A percentile compares a stretch with the other conserved stretches of the same genome.
These are phyloP conservation scores for Blastobasis lacticolella DNA, from an alignment of 2,888 invertebrate species.

Conservation along the genomic window DNA sequence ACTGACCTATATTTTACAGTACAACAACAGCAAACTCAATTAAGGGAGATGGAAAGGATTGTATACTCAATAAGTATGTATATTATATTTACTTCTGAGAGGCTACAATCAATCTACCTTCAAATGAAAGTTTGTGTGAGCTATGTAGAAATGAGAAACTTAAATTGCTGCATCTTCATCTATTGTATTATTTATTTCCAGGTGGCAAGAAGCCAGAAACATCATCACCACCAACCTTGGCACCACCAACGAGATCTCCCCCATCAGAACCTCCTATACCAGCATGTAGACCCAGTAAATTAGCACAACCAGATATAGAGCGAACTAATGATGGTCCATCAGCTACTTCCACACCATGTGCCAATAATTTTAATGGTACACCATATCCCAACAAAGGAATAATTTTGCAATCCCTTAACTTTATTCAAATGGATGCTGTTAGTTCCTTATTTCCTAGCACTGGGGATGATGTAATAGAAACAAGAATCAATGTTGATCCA, in stretches of 20 bases:
- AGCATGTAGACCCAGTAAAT: constrained; percentile 2
- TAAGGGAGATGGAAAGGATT: constrained; percentile 81
- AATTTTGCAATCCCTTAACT: constrained; percentile 62
- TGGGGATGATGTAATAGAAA: too few relatives aligned
- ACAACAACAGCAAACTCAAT: constrained; percentile 85
- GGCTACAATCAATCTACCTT: neutral
- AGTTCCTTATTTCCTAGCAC: constrained; percentile 42
- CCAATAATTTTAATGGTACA: constrained; percentile 23
- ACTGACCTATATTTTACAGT: constrained; percentile 82
- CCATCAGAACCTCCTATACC: constrained; percentile 18
- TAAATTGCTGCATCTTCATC: neutral
- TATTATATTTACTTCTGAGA: neutral
- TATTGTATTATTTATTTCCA: constrained; percentile 20
- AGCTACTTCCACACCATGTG: constrained; percentile 13
- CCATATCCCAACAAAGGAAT: constrained; percentile 64
- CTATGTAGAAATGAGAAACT: neutral
- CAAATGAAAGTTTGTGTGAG: neutral
- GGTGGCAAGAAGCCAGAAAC: constrained; percentile 34
- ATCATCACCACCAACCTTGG: constrained; percentile 22
- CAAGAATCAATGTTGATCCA: too few relatives aligned
- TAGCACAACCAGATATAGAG: too few relatives aligned
- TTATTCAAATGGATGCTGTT: constrained; percentile 67
- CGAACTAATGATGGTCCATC: too few relatives aligned
- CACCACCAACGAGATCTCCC: constrained; percentile 18
- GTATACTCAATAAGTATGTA: constrained; percentile 46